Evolutionary conservation across 2,888 invertebrate genomes (phyloP).

Genomic region (Uropetala carovei): DNA sequence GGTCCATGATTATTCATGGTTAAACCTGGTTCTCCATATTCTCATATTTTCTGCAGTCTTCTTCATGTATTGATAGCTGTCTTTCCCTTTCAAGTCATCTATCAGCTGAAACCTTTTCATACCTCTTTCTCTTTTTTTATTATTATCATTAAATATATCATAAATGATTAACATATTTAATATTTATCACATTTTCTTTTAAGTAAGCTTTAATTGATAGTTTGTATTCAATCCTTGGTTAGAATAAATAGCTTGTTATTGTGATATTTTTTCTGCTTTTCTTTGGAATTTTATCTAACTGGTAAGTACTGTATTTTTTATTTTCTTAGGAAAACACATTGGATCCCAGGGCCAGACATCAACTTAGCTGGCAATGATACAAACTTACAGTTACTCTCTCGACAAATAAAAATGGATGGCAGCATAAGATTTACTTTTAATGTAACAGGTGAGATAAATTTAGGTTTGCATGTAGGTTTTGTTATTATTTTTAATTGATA

Average conservation of each 20-base stretch:
- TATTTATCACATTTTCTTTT: not conserved
- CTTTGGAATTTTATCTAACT: not conserved
- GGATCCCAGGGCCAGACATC: constrained; percentile 77
- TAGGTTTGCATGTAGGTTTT: constrained; percentile 49
- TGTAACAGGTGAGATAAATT: constrained; percentile 75
- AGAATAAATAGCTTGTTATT: too few species aligned
- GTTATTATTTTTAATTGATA: not conserved
- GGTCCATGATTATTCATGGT: too few species aligned
- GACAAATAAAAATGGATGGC: constrained; percentile 73
- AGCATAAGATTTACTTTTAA: constrained; percentile 76
- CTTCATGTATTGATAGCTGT: too few species aligned
- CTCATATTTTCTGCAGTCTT: too few species aligned
- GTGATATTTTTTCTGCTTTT: not conserved
- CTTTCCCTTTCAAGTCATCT: too few species aligned
- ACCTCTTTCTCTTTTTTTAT: too few species aligned
- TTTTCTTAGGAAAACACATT: constrained; percentile 78
- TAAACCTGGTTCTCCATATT: too few species aligned
- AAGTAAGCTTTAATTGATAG: not conserved
- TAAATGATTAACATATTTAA: too few species aligned
- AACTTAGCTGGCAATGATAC: constrained; percentile 75
- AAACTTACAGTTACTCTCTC: constrained; percentile 75
- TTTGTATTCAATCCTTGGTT: not conserved
- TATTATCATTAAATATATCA: too few species aligned
- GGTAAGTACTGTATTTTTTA: constrained; percentile 46
- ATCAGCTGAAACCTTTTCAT: too few species aligned